Conservation (phyloP, 2,797 vertebrate species). For the Microctenopoma steveboyesi region DNA sequence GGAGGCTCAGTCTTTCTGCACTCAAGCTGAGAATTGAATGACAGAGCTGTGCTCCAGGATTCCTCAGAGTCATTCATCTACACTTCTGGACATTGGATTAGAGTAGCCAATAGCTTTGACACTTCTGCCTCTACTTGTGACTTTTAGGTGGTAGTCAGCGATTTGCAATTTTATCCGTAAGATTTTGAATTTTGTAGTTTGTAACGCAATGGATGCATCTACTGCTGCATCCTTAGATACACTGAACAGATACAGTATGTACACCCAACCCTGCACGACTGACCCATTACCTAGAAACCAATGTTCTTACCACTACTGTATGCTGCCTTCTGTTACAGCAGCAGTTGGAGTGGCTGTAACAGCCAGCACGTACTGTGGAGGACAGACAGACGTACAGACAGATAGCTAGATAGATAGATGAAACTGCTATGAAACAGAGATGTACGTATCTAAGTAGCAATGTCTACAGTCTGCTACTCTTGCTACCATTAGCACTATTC, state of each 20-base stretch:
- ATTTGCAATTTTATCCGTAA: neutral
- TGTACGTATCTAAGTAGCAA: neutral
- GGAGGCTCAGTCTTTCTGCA: slow-evolving; percentile 49
- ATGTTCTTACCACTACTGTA: slow-evolving; percentile 30
- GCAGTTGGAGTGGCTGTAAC: slow-evolving; percentile 61
- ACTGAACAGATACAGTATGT: neutral
- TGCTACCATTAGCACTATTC: neutral
- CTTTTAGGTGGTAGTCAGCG: neutral
- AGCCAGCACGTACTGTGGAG: slow-evolving; percentile 36
- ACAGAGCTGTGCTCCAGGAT: slow-evolving; percentile 22
- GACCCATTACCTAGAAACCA: slow-evolving; percentile 59
- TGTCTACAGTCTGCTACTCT: slow-evolving; percentile 1
- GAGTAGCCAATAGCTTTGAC: slow-evolving; percentile 7
- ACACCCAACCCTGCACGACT: slow-evolving; percentile 14
- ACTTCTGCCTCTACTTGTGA: slow-evolving; percentile 8
- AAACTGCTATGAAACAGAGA: neutral
- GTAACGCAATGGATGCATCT: neutral
- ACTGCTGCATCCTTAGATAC: too few relatives aligned
- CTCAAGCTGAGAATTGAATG: slow-evolving; percentile 59
- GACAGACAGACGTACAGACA: slow-evolving; percentile 18
- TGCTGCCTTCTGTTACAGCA: slow-evolving; percentile 37
- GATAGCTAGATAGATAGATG: slow-evolving; percentile 6
- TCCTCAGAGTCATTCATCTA: slow-evolving; percentile 38
- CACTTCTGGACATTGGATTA: slow-evolving; percentile 19
- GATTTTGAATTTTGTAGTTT: too few relatives aligned